These are phyloP conservation scores for Montipora capricornis DNA, from an alignment of 64 coral and sea anemone genomes.

Conservation along the genomic window DNA sequence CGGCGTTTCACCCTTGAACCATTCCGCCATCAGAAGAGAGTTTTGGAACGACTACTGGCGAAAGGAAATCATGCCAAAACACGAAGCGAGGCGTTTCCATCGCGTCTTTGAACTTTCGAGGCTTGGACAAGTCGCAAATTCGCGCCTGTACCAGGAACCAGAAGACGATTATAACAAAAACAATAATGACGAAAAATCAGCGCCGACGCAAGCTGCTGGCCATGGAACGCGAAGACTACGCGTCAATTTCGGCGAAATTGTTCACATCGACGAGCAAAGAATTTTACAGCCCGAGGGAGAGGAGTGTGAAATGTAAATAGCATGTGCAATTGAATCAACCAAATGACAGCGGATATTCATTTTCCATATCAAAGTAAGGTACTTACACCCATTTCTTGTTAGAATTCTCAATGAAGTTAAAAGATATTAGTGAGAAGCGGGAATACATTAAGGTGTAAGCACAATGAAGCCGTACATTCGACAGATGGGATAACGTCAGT, in stretches of 20 bases:
- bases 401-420: background rate
- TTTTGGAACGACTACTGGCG: conserved; percentile 23
- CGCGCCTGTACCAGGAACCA: background rate
- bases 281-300: background rate
- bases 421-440: background rate
- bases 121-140: background rate
- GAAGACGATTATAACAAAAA: background rate
- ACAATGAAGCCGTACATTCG: background rate
- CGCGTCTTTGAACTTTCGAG: background rate
- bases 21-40: background rate
- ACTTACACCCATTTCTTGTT: background rate
- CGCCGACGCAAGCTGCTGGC: background rate
- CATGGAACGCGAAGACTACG: conserved; percentile 14
- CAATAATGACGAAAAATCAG: background rate
- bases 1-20: background rate
- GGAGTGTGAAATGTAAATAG: no score
- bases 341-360: background rate
- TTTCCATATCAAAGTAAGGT: background rate
- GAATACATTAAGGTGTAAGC: background rate
- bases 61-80: conserved; percentile 1
- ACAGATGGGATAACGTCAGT: background rate
- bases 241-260: conserved; percentile 69
- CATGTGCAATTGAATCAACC: background rate
- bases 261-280: conserved; percentile 50
- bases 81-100: conserved; percentile 1